phyloP scores from a whole-genome alignment of 2,888 invertebrate genomes.

The Hirtodrosophila alboralis region DNA sequence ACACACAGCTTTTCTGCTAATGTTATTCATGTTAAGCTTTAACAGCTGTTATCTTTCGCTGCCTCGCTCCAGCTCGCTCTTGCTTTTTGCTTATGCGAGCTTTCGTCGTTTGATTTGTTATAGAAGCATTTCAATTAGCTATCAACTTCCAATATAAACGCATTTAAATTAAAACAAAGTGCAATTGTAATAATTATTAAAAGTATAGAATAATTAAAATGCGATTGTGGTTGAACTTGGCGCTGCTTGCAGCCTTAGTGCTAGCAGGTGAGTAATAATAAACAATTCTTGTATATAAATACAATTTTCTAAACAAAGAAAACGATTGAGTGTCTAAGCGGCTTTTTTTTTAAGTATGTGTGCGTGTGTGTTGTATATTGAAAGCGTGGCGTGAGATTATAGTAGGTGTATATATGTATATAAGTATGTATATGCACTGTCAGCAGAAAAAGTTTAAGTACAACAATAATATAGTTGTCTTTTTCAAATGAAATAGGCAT shows the following conservation, averaged over 20 bases:
- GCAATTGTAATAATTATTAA: conserved; percentile 6
- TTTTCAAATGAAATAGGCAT: too few relatives aligned
- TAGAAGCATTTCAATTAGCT: conserved; percentile 23
- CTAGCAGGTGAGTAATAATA: conserved; percentile 54
- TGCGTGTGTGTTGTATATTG: conserved; percentile 18
- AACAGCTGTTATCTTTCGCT: conserved; percentile 27
- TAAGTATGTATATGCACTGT: conserved; percentile 1
- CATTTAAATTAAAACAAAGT: conserved; percentile 4
- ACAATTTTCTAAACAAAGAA: conserved; percentile 18
- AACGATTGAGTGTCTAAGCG: conserved; percentile 19
- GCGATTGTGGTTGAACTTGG: conserved; percentile 49
- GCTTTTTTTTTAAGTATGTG: conserved; percentile 18
- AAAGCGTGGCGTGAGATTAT: conserved; percentile 45
- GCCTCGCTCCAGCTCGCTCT: conserved; percentile 10
- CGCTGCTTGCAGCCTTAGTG: conserved; percentile 49
- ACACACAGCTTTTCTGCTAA: conserved; percentile 34
- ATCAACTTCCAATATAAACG: conserved; percentile 12
- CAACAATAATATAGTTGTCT: too few relatives aligned
- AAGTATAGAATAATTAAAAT: conserved; percentile 23
- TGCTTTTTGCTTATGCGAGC: conserved; percentile 28
- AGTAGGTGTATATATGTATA: background rate
- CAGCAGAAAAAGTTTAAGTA: too few relatives aligned
- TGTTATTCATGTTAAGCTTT: conserved; percentile 20
- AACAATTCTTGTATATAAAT: background rate
- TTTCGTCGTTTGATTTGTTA: conserved; percentile 36